Evolutionary conservation across 2,113 vertebrate species (phyloP), one percentile per base, ranked within the genome.

Genomic region (Arvicanthis niloticus): DNA sequence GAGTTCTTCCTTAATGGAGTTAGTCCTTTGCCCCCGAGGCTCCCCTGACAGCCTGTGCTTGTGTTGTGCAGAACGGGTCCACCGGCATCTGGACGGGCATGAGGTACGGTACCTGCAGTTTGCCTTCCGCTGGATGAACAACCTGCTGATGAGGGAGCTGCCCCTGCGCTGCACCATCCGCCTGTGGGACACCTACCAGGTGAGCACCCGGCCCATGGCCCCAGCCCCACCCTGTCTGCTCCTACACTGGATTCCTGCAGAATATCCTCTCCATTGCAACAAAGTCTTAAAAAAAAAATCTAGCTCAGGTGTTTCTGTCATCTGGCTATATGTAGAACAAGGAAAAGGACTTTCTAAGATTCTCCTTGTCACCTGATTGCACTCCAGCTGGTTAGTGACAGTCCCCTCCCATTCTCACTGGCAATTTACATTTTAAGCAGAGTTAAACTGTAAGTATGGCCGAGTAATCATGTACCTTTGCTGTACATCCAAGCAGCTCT

Each of bases 111-210:
- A 99, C 92, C 98, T 99, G 67, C 99, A 99, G 98, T 99, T 99
- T 95, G 99, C 99, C 94, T 99, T 99, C 82, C 99, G 99, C 1
- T 99, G 99, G 99, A 99, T 99, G 99, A 99, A 99, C 97, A 99
- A 99, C 88, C 98, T 99, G 89, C 98, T 99, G 0, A 99, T 99
- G 99, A 98, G 99, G 97, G 99, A 99, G 96, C 99, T 99, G 75
- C 99, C 99, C 22, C 99, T 99, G 0, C 99, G 99, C 96, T 99
- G 99, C 96, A 99, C 99, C 95, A 99, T 99, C 96, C 99, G 99
- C 75, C 98, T 99, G 68, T 99, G 99, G 99, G 99, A 99, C 98
- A 99, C 99, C 0, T 99, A 99, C 98, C 99, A 99, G 99, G 99
- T 99, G 99, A 98, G 98, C 37, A 60, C 7, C 3, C 11, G 16